phyloP scores from a whole-genome alignment of 2,797 vertebrate species.

The Crocidura indochinensis region DNA sequence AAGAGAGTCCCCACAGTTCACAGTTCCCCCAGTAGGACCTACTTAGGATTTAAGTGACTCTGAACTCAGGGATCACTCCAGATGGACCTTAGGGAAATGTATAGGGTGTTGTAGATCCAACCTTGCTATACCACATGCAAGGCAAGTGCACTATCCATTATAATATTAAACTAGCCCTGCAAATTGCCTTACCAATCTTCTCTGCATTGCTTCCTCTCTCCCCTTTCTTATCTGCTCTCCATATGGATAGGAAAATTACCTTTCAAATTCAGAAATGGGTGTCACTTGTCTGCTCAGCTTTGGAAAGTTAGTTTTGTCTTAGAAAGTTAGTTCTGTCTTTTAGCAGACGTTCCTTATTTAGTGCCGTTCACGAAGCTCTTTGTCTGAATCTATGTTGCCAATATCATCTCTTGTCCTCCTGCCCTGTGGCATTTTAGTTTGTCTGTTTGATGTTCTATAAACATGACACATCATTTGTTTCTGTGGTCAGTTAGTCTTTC shows the following conservation, averaged over 20 bases:
- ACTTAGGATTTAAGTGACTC: too few species aligned
- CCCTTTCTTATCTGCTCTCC: not conserved
- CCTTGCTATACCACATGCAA: too few species aligned
- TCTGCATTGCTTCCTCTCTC: not conserved
- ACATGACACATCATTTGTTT: not conserved
- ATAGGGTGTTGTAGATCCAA: too few species aligned
- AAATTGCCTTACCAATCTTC: not conserved
- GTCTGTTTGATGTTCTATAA: not conserved
- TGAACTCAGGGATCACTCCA: too few species aligned
- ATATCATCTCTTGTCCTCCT: not conserved
- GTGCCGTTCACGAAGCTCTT: not conserved
- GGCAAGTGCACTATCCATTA: too few species aligned
- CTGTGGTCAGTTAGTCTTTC: not conserved
- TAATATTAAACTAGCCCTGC: not conserved
- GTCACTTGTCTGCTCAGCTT: not conserved
- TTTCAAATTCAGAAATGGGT: not conserved
- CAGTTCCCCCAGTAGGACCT: too few species aligned
- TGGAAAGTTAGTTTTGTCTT: not conserved
- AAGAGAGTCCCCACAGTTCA: too few species aligned
- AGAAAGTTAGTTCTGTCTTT: not conserved
- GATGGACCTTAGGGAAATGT: too few species aligned
- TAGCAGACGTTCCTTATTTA: too few species aligned
- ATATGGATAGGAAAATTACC: not conserved
- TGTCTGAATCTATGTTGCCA: not conserved
- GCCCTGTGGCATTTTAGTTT: not conserved